Base-by-base conservation (phyloP, 2,113 vertebrate genomes). In the Centropristis striata region DNA sequence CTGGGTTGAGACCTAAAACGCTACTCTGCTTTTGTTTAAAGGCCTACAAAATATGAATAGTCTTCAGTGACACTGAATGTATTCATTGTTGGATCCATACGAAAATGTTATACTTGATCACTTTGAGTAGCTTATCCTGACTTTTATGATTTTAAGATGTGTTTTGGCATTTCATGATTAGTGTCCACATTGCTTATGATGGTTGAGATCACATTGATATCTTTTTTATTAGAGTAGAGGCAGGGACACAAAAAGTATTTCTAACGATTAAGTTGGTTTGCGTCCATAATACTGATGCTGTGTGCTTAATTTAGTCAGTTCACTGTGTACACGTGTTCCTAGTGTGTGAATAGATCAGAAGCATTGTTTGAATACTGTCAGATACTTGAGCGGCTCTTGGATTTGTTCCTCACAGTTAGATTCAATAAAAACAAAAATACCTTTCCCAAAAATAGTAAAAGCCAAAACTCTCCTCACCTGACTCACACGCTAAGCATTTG, bases 371-470 rank as follows among this genome's bases (percentile, higher is more conserved):
- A 65, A 68, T 71, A n/a, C 28, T 71, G 60, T 67, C 61, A 75
- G 78, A 83, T 32, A 54, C 32, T 37, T 54, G 13, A 82, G 70
- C 36, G 44, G 49, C 46, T 28, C 68, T 75, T 60, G 5, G 8
- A 51, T 64, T 75, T 58, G 41, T 83, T 71, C n/a, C 1, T n/a
- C 53, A 39, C 46, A 23, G 2, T 73, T 67, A 25, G 58, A 1
- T 72, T 79, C 18, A 78, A 57, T 42, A 79, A 66, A 84, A 64
- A 66, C 44, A 28, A 32, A 58, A 63, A 72, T 84, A 49, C 0
- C 71, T 71, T 60, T 66, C 51, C 75, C 57, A 47, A 85, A 89
- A 78, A 88, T 77, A 84, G 78, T 83, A 20, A 73, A 83, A 88
- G 23, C 55, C 32, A 20, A 49, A 65, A 39, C 27, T 78, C 7